Evolutionary conservation across 2,113 vertebrate genomes (phyloP).

Genomic region (Megaleporinus macrocephalus): DNA sequence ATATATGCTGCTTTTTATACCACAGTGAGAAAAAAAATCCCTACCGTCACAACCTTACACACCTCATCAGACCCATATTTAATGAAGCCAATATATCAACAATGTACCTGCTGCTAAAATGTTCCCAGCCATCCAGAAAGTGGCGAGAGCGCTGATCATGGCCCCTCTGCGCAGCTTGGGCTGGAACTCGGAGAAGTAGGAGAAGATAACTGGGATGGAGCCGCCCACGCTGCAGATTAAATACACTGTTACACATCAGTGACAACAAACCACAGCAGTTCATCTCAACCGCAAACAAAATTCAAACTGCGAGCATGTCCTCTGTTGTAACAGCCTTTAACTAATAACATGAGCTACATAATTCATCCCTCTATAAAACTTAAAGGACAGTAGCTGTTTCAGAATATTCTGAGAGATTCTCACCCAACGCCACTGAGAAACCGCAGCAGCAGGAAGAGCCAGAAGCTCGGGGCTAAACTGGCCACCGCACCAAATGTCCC

Average conservation of each 20-base stretch:
- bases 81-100: background rate
- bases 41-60: no score
- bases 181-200: constrained; percentile 83
- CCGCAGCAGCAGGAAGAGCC: constrained; percentile 76
- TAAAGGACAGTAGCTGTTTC: background rate
- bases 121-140: constrained; percentile 84
- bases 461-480: constrained; percentile 71
- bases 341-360: no score
- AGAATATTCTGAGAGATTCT: constrained; percentile 29
- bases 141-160: constrained; percentile 80
- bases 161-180: constrained; percentile 71
- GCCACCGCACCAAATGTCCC: constrained; percentile 75
- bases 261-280: background rate
- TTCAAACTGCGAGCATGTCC: background rate
- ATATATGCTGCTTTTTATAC: no score
- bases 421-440: constrained; percentile 79
- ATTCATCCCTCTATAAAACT: background rate
- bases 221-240: constrained; percentile 74
- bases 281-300: background rate
- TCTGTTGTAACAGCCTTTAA: background rate
- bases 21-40: no score
- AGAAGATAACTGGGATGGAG: constrained; percentile 81
- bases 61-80: background rate
- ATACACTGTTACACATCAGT: background rate
- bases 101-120: constrained; percentile 76